Conservation (phyloP, 2,113 vertebrate genomes). For the Plecotus auritus region DNA sequence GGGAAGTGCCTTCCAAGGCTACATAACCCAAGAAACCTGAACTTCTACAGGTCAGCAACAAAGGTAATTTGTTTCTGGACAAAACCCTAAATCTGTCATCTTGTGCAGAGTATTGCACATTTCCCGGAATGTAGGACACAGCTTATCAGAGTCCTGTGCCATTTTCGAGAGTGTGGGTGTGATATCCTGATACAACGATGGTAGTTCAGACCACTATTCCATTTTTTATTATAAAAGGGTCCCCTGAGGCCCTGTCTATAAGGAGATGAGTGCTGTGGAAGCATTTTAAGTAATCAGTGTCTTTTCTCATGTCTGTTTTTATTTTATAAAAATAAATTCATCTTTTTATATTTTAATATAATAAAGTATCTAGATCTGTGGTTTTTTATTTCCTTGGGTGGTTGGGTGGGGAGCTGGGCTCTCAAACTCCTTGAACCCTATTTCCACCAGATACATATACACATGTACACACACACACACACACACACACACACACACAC, state of each 20-base stretch:
- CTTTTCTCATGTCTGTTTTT: neutral
- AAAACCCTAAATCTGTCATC: conserved; percentile 42
- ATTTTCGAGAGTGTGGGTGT: neutral
- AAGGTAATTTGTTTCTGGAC: conserved; percentile 51
- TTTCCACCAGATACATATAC: neutral
- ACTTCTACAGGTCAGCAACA: conserved; percentile 14
- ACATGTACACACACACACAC: neutral
- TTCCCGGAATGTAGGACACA: conserved; percentile 39
- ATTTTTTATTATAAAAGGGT: neutral
- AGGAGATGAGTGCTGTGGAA: neutral
- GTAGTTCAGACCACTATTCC: neutral
- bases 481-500: neutral
- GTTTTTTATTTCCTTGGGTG: neutral
- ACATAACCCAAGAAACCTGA: conserved; percentile 5
- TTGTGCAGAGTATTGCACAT: conserved; percentile 11
- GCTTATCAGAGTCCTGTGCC: neutral
- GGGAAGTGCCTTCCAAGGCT: neutral
- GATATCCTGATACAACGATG: neutral
- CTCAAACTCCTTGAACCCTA: neutral
- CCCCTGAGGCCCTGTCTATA: neutral
- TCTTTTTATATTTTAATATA: neutral
- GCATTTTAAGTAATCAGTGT: neutral
- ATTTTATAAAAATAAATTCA: conserved; percentile 19
- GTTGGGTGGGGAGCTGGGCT: neutral
- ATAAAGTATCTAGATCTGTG: neutral